These are phyloP conservation scores for Megaceryle alcyon DNA, from an alignment of 2,797 vertebrate species.

Conservation along the genomic window DNA sequence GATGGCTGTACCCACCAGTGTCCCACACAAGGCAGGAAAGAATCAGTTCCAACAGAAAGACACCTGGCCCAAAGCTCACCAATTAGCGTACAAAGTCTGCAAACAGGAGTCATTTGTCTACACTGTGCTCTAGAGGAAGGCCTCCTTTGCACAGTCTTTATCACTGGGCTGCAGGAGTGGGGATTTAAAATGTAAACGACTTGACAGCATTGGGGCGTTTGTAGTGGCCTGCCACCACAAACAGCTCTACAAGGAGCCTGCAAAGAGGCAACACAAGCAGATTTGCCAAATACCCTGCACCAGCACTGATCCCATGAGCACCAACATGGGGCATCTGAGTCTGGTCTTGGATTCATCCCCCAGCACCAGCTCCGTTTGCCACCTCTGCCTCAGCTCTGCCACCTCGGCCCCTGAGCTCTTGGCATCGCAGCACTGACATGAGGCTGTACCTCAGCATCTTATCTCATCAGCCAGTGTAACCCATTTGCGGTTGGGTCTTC, in stretches of 20 bases:
- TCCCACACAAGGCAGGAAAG: background rate
- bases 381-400: background rate
- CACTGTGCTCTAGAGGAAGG: background rate
- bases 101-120: background rate
- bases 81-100: background rate
- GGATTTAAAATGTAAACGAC: background rate
- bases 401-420: background rate
- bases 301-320: background rate
- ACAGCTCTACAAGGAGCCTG: background rate
- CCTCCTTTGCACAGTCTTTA: background rate
- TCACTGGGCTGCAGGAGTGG: background rate
- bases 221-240: background rate
- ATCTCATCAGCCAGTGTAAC: background rate
- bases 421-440: background rate
- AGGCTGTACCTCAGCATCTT: background rate
- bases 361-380: background rate
- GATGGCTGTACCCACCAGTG: background rate
- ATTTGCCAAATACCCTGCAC: background rate
- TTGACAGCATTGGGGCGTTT: background rate
- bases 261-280: background rate
- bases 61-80: background rate
- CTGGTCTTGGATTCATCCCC: background rate
- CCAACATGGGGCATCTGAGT: background rate
- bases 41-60: background rate
- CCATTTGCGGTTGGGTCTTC: background rate